Percentiles rank a stretch among this genome's conserved stretches.
These are phyloP conservation scores for Galeruca laticollis DNA, from an alignment of 2,888 invertebrate species.

Conservation along the genomic window DNA sequence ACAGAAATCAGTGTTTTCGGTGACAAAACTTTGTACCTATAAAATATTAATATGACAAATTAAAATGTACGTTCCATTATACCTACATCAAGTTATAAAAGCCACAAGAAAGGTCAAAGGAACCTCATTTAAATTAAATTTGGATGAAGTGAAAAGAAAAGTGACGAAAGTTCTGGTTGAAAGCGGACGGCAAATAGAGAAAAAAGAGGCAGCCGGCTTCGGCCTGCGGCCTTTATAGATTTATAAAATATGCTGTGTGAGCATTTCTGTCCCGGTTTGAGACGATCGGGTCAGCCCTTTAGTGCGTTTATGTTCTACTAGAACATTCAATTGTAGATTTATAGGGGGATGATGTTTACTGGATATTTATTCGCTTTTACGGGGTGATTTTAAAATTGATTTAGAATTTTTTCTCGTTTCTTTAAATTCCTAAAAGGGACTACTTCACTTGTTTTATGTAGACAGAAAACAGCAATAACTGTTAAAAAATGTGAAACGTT, in stretches of 20 bases:
- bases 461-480: too few species aligned
- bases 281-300: constrained; percentile 47
- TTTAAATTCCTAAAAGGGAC: too few species aligned
- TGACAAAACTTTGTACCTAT: neutral
- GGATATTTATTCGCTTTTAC: constrained; percentile 40
- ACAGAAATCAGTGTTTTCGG: too few species aligned
- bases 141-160: constrained; percentile 44
- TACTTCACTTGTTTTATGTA: too few species aligned
- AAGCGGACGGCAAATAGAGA: constrained; percentile 46
- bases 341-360: constrained; percentile 41
- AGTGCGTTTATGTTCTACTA: constrained; percentile 47
- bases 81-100: constrained; percentile 24
- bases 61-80: constrained; percentile 9
- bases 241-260: constrained; percentile 57
- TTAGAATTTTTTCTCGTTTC: neutral
- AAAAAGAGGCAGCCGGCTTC: constrained; percentile 45
- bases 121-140: constrained; percentile 43
- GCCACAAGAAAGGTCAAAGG: constrained; percentile 19
- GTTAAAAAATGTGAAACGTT: too few species aligned
- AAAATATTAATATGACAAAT: neutral
- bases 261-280: constrained; percentile 53
- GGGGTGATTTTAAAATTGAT: constrained; percentile 21
- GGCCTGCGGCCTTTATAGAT: constrained; percentile 54
- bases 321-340: constrained; percentile 44
- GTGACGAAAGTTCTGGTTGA: constrained; percentile 48